phyloP scores from a whole-genome alignment of 1,140 invertebrate genomes.

The Drosophila littoralis region DNA sequence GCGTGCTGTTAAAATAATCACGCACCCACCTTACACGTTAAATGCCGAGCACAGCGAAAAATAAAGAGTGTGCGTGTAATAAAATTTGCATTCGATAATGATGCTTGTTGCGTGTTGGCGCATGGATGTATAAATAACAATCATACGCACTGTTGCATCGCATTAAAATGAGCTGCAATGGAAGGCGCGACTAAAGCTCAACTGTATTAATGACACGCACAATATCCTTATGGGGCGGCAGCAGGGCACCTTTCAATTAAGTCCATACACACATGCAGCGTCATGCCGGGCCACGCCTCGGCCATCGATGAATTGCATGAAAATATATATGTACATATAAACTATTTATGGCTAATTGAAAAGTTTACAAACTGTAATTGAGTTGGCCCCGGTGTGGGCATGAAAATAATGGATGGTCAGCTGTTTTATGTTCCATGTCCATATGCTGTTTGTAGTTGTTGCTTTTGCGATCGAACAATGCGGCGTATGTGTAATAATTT shows the following conservation, averaged over 20 bases:
- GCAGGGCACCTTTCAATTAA: slow-evolving; percentile 64
- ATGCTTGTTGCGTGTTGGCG: slow-evolving; percentile 59
- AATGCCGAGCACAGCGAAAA: slow-evolving; percentile 22
- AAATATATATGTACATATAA: slow-evolving; percentile 72
- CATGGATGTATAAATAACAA: slow-evolving; percentile 75
- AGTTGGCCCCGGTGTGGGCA: slow-evolving; percentile 58
- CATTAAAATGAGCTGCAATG: slow-evolving; percentile 65
- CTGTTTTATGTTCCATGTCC: slow-evolving; percentile 10
- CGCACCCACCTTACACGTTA: slow-evolving; percentile 22
- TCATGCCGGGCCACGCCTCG: slow-evolving; percentile 22
- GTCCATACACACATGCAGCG: slow-evolving; percentile 48
- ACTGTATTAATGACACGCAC: slow-evolving; percentile 71
- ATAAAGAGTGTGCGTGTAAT: slow-evolving; percentile 11
- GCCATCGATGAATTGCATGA: slow-evolving; percentile 69
- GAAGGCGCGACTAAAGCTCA: slow-evolving; percentile 58
- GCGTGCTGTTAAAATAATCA: not conserved
- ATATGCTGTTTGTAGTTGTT: slow-evolving; percentile 1
- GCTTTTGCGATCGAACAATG: not conserved
- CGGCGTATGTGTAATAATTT: slow-evolving; percentile 71
- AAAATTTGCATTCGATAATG: slow-evolving; percentile 80
- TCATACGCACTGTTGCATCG: slow-evolving; percentile 71
- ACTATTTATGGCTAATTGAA: slow-evolving; percentile 82
- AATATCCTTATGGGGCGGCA: not conserved
- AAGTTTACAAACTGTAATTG: slow-evolving; percentile 83
- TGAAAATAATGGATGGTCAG: slow-evolving; percentile 69